These are phyloP conservation scores for Sebastes fasciatus DNA, from an alignment of 2,113 vertebrate species.

Conservation along the genomic window DNA sequence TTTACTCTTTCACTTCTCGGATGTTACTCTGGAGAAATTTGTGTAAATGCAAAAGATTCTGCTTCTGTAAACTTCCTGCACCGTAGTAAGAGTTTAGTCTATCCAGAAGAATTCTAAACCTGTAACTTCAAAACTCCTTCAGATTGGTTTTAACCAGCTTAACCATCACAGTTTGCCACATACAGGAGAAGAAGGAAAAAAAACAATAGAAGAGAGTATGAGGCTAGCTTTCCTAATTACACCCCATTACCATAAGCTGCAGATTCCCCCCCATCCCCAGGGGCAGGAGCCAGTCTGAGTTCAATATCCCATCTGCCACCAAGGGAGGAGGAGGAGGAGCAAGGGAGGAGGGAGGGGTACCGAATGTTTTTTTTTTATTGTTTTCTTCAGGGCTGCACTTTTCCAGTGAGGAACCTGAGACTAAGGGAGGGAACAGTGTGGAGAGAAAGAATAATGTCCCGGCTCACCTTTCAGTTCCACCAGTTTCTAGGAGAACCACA, in stretches of 20 bases:
- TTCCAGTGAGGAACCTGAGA: constrained; percentile 55
- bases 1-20: background rate
- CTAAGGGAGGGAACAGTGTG: constrained; percentile 39
- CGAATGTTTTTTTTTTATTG: constrained; percentile 17
- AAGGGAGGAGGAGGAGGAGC: constrained; percentile 22
- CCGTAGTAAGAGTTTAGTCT: background rate
- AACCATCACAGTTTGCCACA: background rate
- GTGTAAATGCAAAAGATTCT: background rate
- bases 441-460: constrained; percentile 60
- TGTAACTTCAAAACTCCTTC: background rate
- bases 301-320: constrained; percentile 72
- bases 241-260: constrained; percentile 53
- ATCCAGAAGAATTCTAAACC: background rate
- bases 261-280: constrained; percentile 29
- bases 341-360: background rate
- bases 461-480: constrained; percentile 11
- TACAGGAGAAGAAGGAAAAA: background rate
- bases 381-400: constrained; percentile 33
- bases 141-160: background rate
- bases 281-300: constrained; percentile 52
- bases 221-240: constrained; percentile 34
- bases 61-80: background rate
- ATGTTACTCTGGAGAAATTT: background rate
- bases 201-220: constrained; percentile 6
- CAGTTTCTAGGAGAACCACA: background rate